A percentile compares a stretch with the other conserved stretches of the same genome.
Evolutionary conservation across 2,888 invertebrate species (phyloP).

Genomic region (Elaeidobius kamerunicus): DNA sequence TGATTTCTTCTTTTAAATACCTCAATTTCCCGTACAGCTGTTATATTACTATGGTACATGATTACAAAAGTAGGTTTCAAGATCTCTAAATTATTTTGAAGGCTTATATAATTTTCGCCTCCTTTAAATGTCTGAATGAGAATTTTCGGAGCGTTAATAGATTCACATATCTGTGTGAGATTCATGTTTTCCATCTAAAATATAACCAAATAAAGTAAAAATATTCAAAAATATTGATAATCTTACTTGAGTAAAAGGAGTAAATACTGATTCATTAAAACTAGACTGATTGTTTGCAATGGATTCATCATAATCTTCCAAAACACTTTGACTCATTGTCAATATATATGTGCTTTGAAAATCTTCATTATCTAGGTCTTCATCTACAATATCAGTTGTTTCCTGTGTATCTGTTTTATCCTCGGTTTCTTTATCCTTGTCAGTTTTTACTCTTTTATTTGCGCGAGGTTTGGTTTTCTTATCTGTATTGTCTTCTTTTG

Average conservation of each 20-base stretch:
- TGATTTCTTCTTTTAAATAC: constrained; percentile 50
- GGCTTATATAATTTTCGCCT: constrained; percentile 65
- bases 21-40: constrained; percentile 87
- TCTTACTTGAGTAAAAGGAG: constrained; percentile 61
- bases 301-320: constrained; percentile 32
- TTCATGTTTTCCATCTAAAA: constrained; percentile 65
- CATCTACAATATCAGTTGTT: constrained; percentile 31
- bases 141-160: constrained; percentile 61
- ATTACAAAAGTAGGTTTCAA: constrained; percentile 78
- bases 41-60: constrained; percentile 86
- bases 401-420: constrained; percentile 26
- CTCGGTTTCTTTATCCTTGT: constrained; percentile 31
- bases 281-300: constrained; percentile 12
- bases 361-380: constrained; percentile 51
- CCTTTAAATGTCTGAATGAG: constrained; percentile 78
- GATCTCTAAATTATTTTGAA: constrained; percentile 66
- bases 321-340: constrained; percentile 61
- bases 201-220: constrained; percentile 1
- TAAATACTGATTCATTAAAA: constrained; percentile 49
- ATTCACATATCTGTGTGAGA: constrained; percentile 58
- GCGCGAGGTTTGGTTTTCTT: constrained; percentile 9
- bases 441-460: constrained; percentile 21
- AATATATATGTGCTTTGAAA: constrained; percentile 64
- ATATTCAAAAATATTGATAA: constrained; percentile 24
- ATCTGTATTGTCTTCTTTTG: constrained; percentile 35